Percentiles rank a stretch among this genome's conserved stretches.
Conservation (phyloP, 2,888 invertebrate genomes). For the Dryobota labecula region DNA sequence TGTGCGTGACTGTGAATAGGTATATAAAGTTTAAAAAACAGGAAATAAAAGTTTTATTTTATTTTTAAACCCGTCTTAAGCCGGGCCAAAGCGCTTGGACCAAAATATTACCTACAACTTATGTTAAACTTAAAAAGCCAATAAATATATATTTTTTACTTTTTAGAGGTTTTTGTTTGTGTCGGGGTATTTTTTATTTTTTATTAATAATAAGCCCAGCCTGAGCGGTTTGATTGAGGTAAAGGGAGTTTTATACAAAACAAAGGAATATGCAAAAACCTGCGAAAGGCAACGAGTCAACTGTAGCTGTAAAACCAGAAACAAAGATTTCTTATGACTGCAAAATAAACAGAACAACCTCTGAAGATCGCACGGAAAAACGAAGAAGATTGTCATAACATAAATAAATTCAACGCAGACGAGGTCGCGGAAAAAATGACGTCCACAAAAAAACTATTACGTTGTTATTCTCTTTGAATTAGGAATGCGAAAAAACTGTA, state of each 20-base stretch:
- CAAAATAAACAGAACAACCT: conserved; percentile 1
- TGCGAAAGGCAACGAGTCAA: not conserved
- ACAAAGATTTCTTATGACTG: conserved; percentile 2
- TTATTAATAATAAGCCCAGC: too few species aligned
- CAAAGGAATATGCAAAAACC: not conserved
- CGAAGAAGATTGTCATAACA: conserved; percentile 33
- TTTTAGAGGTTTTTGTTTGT: too few species aligned
- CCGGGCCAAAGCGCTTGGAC: too few species aligned
- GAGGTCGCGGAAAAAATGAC: conserved; percentile 44
- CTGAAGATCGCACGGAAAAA: conserved; percentile 23
- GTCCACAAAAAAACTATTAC: conserved; percentile 40
- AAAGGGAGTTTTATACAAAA: not conserved
- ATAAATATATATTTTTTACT: too few species aligned
- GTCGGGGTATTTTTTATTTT: too few species aligned
- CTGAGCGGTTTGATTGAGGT: not conserved
- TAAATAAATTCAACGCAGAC: conserved; percentile 34
- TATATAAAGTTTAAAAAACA: too few species aligned
- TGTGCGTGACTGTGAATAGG: too few species aligned
- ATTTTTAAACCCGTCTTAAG: too few species aligned
- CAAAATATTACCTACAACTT: too few species aligned
- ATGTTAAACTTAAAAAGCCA: too few species aligned
- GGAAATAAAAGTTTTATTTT: too few species aligned
- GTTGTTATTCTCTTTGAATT: conserved; percentile 34
- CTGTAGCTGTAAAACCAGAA: conserved; percentile 8
- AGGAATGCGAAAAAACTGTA: conserved; percentile 45